Evolutionary conservation across 2,797 vertebrate genomes (phyloP).

Genomic region (Tolypeutes matacus): DNA sequence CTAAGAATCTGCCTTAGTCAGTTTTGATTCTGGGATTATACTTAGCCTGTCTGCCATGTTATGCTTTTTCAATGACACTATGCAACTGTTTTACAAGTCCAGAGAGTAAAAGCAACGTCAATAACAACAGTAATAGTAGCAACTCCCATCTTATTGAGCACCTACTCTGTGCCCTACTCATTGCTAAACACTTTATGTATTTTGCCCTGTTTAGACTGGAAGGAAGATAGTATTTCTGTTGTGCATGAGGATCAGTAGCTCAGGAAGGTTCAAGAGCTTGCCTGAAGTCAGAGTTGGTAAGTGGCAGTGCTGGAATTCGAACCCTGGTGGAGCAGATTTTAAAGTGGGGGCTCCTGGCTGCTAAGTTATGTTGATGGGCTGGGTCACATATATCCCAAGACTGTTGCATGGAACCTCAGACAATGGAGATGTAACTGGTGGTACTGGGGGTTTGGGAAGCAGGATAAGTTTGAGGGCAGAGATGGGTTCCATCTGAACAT

Average conservation of each 20-base stretch:
- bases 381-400: neutral
- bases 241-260: neutral
- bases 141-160: neutral
- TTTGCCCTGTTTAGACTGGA: neutral
- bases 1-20: neutral
- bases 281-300: neutral
- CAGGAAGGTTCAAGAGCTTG: neutral
- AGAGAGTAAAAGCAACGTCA: neutral
- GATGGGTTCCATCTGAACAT: neutral
- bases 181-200: neutral
- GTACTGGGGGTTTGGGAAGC: neutral
- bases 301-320: neutral
- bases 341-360: neutral
- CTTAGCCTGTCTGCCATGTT: neutral
- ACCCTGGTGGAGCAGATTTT: neutral
- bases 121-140: accelerated
- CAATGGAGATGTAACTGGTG: neutral
- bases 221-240: neutral
- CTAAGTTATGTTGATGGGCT: neutral
- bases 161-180: neutral
- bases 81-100: neutral
- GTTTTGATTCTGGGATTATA: neutral
- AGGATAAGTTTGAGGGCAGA: neutral
- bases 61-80: neutral
- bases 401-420: neutral